These are phyloP conservation scores for Rhagoletis pomonella DNA, from an alignment of 1,140 invertebrate species.

Conservation along the genomic window DNA sequence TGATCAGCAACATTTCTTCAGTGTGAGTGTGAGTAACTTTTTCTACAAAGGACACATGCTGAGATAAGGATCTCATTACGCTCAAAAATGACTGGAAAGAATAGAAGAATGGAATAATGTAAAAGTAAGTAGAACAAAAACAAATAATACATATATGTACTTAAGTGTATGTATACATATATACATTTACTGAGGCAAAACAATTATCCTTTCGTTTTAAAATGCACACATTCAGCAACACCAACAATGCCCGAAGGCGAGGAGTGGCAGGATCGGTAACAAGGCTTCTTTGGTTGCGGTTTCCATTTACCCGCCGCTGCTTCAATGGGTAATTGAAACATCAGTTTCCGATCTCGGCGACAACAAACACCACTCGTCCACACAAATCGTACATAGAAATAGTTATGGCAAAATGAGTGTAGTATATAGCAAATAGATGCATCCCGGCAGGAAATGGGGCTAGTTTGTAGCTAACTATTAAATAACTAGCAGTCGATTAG, in stretches of 20 bases:
- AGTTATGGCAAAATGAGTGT: no score
- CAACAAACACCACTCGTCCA: no score
- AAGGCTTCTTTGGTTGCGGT: slow-evolving; percentile 37
- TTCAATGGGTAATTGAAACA: slow-evolving; percentile 49
- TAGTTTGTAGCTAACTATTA: no score
- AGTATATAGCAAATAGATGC: no score
- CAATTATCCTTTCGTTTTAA: slow-evolving; percentile 46
- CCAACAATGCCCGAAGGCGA: background rate
- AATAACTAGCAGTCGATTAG: no score
- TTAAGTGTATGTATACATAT: background rate
- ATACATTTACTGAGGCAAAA: slow-evolving; percentile 4
- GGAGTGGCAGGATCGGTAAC: slow-evolving; percentile 24
- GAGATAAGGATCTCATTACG: slow-evolving; percentile 55
- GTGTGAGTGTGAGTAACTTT: background rate
- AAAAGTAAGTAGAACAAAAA: background rate
- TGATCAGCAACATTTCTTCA: background rate
- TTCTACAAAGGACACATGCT: slow-evolving; percentile 52
- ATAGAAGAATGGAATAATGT: slow-evolving; percentile 23
- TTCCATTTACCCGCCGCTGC: slow-evolving; percentile 13
- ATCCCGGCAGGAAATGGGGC: no score
- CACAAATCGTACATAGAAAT: background rate
- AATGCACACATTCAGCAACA: background rate
- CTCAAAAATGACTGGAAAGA: background rate
- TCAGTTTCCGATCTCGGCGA: slow-evolving; percentile 40
- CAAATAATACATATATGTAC: background rate